Conservation (phyloP, 2,888 invertebrate species). For the Aricia artaxerxes region DNA sequence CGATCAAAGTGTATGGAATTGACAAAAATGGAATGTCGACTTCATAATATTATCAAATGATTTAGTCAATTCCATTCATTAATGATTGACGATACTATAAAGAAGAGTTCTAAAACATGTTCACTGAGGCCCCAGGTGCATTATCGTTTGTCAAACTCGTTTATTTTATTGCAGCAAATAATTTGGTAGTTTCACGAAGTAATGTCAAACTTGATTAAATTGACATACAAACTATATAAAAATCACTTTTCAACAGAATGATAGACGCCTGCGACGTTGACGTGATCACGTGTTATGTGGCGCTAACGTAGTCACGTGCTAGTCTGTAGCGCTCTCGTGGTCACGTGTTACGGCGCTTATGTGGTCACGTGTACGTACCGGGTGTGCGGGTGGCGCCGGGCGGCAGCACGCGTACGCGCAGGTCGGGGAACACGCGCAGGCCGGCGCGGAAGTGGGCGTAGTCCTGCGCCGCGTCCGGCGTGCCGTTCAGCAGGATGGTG, state of each 20-base stretch:
- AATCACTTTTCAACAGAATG: slow-evolving; percentile 83
- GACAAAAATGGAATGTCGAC: no score
- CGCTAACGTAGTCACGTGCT: slow-evolving; percentile 56
- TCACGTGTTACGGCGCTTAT: background rate
- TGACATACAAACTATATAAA: background rate
- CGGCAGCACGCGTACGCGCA: slow-evolving; percentile 84
- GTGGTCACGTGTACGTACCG: slow-evolving; percentile 12
- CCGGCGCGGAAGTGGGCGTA: slow-evolving; percentile 93
- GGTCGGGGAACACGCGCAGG: slow-evolving; percentile 92
- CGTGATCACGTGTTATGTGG: slow-evolving; percentile 81
- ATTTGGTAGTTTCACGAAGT: no score
- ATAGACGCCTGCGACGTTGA: slow-evolving; percentile 75
- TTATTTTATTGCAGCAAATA: no score
- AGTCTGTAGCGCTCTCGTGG: slow-evolving; percentile 83
- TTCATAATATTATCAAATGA: no score
- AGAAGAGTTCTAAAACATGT: no score
- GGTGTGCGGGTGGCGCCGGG: slow-evolving; percentile 2
- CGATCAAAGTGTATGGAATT: no score
- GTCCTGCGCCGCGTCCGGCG: slow-evolving; percentile 89
- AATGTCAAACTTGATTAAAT: no score
- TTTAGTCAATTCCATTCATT: no score
- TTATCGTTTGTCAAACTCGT: no score
- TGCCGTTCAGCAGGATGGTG: slow-evolving; percentile 90
- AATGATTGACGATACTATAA: no score
- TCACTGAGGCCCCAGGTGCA: no score